A percentile compares a stretch with the other conserved stretches of the same genome.
phyloP scores from a whole-genome alignment of 2,113 vertebrate genomes.

The Psittacara wagleri region DNA sequence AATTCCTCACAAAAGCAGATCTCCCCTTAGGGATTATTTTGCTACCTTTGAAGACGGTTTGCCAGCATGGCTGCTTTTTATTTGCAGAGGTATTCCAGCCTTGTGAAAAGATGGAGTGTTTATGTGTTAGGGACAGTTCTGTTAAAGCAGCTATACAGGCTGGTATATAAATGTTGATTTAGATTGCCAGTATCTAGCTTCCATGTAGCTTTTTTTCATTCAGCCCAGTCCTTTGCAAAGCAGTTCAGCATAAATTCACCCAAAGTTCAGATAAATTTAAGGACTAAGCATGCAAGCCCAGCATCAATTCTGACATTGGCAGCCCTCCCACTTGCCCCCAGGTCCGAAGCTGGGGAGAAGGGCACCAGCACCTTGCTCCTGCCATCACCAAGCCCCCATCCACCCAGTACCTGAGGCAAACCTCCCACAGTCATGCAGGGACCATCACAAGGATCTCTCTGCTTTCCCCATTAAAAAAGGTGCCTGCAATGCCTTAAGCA shows the following conservation, averaged over 20 bases:
- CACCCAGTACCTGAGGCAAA: not conserved
- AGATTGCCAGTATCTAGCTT: not conserved
- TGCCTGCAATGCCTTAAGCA: not conserved
- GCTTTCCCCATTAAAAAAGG: not conserved
- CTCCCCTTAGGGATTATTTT: constrained; percentile 30
- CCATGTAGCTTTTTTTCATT: not conserved
- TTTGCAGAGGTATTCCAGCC: constrained; percentile 43
- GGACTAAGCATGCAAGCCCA: not conserved
- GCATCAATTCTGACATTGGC: not conserved
- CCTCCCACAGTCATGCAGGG: not conserved
- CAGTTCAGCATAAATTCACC: not conserved
- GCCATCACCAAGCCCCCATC: not conserved
- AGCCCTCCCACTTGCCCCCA: accelerated
- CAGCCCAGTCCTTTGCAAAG: not conserved
- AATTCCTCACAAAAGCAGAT: constrained; percentile 41
- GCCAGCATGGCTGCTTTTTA: constrained; percentile 49
- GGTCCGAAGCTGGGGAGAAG: not conserved
- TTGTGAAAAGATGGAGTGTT: not conserved
- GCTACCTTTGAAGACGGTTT: constrained; percentile 25
- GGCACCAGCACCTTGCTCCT: not conserved
- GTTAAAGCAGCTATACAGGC: not conserved
- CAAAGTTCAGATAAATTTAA: not conserved
- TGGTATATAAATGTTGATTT: not conserved
- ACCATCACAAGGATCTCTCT: not conserved
- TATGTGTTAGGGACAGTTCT: accelerated